Conservation (phyloP, 2,113 vertebrate species). For the Bettongia penicillata region DNA sequence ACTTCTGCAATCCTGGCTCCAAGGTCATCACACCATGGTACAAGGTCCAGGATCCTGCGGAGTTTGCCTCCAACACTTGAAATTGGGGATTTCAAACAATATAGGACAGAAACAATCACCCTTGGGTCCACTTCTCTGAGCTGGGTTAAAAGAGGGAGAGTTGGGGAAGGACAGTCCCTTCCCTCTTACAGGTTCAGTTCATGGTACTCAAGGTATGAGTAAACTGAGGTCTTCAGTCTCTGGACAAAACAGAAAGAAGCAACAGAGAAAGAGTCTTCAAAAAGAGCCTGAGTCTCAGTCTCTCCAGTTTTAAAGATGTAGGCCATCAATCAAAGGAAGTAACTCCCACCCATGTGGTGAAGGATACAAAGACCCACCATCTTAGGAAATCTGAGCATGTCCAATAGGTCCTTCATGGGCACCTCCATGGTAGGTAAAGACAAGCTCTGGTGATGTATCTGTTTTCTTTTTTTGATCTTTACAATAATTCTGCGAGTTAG, state of each 20-base stretch:
- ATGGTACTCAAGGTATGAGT: not conserved
- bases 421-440: not conserved
- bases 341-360: not conserved
- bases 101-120: not conserved
- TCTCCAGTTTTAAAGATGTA: not conserved
- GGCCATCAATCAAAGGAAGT: not conserved
- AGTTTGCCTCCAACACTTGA: not conserved
- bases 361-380: not conserved
- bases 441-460: not conserved
- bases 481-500: not conserved
- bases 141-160: not conserved
- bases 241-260: not conserved
- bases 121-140: not conserved
- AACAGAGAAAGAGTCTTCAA: not conserved
- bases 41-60: not conserved
- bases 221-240: not conserved
- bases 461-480: not conserved
- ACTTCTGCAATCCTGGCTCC: not conserved
- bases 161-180: not conserved
- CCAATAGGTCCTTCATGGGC: not conserved
- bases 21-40: not conserved
- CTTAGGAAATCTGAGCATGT: not conserved
- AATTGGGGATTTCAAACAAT: not conserved
- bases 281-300: not conserved
- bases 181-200: not conserved